These are phyloP conservation scores for Epinephelus lanceolatus DNA, from an alignment of 2,113 vertebrate genomes.

Conservation along the genomic window DNA sequence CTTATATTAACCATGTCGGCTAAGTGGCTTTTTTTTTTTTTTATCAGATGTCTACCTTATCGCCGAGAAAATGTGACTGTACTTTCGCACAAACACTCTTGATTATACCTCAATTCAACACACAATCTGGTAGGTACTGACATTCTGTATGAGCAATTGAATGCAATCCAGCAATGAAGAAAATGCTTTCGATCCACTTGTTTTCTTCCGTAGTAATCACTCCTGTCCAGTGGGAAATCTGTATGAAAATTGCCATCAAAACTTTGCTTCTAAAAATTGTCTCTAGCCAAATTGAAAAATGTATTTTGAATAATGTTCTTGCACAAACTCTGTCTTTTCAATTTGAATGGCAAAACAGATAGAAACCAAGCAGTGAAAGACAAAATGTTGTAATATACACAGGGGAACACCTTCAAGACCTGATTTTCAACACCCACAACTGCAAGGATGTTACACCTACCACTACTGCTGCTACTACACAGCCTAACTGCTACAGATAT, in stretches of 20 bases:
- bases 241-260: conserved; percentile 3
- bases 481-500: neutral
- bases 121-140: neutral
- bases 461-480: neutral
- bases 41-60: neutral
- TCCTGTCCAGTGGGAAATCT: neutral
- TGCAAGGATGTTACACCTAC: neutral
- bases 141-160: neutral
- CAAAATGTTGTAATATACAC: neutral
- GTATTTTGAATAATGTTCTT: neutral
- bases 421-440: neutral
- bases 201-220: neutral
- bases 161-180: neutral
- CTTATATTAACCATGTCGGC: neutral
- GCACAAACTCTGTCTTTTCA: neutral
- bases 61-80: neutral
- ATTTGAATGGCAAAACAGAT: neutral
- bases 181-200: neutral
- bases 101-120: neutral
- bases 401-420: neutral
- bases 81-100: neutral
- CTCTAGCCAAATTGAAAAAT: neutral
- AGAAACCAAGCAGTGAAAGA: neutral
- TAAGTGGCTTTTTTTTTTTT: neutral
- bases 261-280: neutral